Conservation (phyloP, 37 sponge, comb jelly and placozoan genomes). For the Cladorhizidae sp. region DNA sequence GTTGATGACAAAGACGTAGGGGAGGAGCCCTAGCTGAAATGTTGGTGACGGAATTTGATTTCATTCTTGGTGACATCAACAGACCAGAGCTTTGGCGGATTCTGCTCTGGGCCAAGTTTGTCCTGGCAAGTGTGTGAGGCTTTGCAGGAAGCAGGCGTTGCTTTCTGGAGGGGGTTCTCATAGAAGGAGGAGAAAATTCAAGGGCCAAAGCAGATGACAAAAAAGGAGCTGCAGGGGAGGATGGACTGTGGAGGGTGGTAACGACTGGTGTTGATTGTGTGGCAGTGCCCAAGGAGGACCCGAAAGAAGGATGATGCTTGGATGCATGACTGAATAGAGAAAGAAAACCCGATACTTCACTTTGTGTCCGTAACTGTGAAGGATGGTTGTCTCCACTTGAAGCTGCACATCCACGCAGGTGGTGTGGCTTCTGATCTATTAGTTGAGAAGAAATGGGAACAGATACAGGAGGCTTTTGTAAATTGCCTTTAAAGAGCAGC, state of each 20-base stretch:
- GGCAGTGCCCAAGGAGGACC: neutral
- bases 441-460: neutral
- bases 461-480: constrained; percentile 3
- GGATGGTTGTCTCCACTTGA: neutral
- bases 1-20: neutral
- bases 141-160: constrained; percentile 2
- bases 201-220: neutral
- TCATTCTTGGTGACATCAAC: neutral
- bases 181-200: neutral
- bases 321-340: constrained; percentile 25
- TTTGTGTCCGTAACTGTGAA: neutral
- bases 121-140: constrained; percentile 42
- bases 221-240: neutral
- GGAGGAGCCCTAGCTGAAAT: neutral
- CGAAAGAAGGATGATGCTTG: neutral
- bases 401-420: neutral
- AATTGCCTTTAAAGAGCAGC: constrained; percentile 25
- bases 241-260: neutral
- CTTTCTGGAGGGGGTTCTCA: neutral
- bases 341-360: constrained; percentile 38
- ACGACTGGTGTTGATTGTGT: neutral
- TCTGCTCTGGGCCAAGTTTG: constrained; percentile 10
- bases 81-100: neutral
- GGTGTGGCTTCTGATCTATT: neutral
- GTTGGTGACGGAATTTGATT: constrained; percentile 19